Percentiles rank a stretch among this genome's conserved stretches.
Conservation (phyloP, 2,797 vertebrate species). For the Muscicapa striata region DNA sequence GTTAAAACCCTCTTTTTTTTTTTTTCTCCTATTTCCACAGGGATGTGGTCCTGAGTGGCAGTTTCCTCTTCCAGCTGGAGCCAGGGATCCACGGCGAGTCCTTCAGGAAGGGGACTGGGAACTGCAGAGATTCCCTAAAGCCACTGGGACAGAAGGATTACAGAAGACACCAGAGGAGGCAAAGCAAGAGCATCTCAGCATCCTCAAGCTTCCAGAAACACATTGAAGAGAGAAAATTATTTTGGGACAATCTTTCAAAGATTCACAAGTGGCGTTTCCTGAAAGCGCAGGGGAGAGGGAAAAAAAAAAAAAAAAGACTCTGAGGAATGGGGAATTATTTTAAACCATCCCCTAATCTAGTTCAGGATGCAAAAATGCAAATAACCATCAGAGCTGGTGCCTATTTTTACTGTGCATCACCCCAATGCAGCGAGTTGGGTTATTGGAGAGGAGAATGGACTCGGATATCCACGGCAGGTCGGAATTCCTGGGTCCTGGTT, state of each 20-base stretch:
- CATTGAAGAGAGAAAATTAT: neutral
- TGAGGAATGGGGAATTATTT: neutral
- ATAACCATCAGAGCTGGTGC: conserved; percentile 20
- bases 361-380: conserved; percentile 28
- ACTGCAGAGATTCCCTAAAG: conserved; percentile 33
- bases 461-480: conserved; percentile 8
- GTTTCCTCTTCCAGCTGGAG: conserved; percentile 2
- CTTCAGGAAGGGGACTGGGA: neutral
- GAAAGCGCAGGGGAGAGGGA: neutral
- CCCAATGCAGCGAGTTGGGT: neutral
- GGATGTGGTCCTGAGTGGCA: neutral
- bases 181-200: neutral
- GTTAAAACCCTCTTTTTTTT: neutral
- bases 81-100: accelerated
- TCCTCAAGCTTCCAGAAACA: conserved; percentile 12
- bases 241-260: neutral
- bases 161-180: neutral
- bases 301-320: neutral
- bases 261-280: neutral
- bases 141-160: conserved; percentile 1
- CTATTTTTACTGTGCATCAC: conserved; percentile 14
- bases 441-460: conserved; percentile 17
- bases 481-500: accelerated
- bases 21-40: neutral
- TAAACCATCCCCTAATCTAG: conserved; percentile 38